Base-by-base conservation (phyloP, 2,113 vertebrate species). In the Paraplagusia blochii region DNA sequence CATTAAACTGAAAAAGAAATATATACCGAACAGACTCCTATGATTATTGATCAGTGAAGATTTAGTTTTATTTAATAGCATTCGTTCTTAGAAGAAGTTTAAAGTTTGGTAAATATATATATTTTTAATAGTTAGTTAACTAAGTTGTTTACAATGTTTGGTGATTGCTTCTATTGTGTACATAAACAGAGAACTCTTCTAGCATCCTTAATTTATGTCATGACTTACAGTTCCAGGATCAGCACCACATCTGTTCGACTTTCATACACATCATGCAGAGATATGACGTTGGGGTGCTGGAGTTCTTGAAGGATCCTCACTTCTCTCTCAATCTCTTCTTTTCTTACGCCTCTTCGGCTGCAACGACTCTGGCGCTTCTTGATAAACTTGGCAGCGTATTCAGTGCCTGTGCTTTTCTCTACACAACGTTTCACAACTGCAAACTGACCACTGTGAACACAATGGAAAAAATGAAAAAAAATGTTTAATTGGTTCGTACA, bases 161-260 rank as follows among this genome's bases (percentile, higher is more conserved):
- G n/a, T n/a, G n/a, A n/a, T n/a, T n/a, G n/a, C n/a, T n/a, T n/a
- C n/a, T n/a, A n/a, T 29, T 29, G 22, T 29, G 22, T 29, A 2
- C 22, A 29, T 29, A 2, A 29, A 29, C 22, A 29, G 22, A 29
- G 22, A 29, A n/a, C n/a, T 29, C 22, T 6, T 29, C 22, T 16
- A 35, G 33, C 12, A 4, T 19, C 55, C 14, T 33, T 46, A 7
- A 49, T 34, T 29, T 8, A 43, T 48, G 56, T 11, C 12, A 53
- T 13, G 66, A 96, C 96, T 98, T 88, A 98, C 97, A 99, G 90
- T 86, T 98, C 97, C 0, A 99, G 92, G 87, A 99, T 91, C 53
- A 99, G 96, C 67, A 97, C 92, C 65, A 99, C 93, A 0, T 98
- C 97, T 0, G 93, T 95, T 81, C 92, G 94, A 88, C 94, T 98